These are phyloP conservation scores for Reticulitermes speratus DNA, from an alignment of 1,140 invertebrate species.

Conservation along the genomic window DNA sequence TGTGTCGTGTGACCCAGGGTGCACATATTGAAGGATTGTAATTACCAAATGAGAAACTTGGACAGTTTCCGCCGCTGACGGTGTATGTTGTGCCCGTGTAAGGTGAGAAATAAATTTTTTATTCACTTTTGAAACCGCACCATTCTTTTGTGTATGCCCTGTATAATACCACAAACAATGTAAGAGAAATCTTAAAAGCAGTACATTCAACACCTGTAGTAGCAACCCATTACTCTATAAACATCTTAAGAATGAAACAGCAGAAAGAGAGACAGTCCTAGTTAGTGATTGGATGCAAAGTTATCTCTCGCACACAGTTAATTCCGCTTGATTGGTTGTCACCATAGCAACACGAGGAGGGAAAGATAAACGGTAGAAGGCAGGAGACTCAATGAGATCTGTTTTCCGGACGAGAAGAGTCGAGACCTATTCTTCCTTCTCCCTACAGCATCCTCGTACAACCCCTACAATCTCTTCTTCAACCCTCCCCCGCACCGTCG, in stretches of 20 bases:
- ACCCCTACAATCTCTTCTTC: constrained; percentile 10
- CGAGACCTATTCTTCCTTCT: constrained; percentile 11
- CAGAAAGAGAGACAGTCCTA: neutral
- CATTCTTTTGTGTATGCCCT: too few species aligned
- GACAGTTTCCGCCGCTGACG: too few species aligned
- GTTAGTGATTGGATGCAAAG: constrained; percentile 37
- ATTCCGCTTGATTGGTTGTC: constrained; percentile 38
- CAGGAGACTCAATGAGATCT: constrained; percentile 35
- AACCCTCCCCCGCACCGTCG: neutral
- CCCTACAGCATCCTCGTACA: neutral
- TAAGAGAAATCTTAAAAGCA: too few species aligned
- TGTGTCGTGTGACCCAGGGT: too few species aligned
- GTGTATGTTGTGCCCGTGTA: too few species aligned
- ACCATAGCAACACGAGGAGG: constrained; percentile 34
- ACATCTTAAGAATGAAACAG: neutral
- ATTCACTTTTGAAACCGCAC: too few species aligned
- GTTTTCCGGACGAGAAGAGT: constrained; percentile 32
- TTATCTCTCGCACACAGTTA: constrained; percentile 36
- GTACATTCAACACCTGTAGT: neutral
- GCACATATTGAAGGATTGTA: too few species aligned
- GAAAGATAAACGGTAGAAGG: constrained; percentile 34
- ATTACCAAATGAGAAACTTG: too few species aligned
- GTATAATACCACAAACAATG: too few species aligned
- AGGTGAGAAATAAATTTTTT: too few species aligned
- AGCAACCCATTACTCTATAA: neutral